Base-by-base conservation (phyloP, 1,140 invertebrate genomes). In the Papilio aristodemus region DNA sequence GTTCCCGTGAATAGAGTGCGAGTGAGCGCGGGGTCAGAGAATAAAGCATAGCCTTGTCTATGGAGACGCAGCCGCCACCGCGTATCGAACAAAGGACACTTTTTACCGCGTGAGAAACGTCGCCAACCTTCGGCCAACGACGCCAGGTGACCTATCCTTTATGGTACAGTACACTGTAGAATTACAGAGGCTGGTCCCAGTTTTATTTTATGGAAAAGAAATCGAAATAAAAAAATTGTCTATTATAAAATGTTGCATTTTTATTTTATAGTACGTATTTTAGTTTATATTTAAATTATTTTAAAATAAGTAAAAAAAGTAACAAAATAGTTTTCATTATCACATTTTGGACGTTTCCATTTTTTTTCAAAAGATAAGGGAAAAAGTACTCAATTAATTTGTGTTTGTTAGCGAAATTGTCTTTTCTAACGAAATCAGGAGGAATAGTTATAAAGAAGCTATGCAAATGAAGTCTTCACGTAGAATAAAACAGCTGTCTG, bases 101-200 rank as follows among this genome's bases (percentile, higher is more conserved):
- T 81, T 83, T 83, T 81, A 79, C 77, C 59, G 64, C 76, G 83
- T 85, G 83, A 73, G 83, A 85, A 85, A 58, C 66, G 62, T 58
- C 41, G 43, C 25, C 67, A 76, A 68, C 83, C 83, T 85, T 85
- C 83, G 75, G 70, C 76, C 75, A 77, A 54, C 69, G 57, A 36
- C 66, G 68, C 19, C 63, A 37, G 39, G 6, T 67, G 70, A 62
- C 43, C 70, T 74, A 80, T 80, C 76, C 72, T 71, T 70, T 64
- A 46, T 62, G 50, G 22, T 46, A 67, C 6, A 32, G 27, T 6
- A 32, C 27, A 32, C 27, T 3, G 27, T 32, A 32, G 27, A 71
- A 60, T 59, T 10, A 62, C 17, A 62, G 14, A 43, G 46, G 0
- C 17, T 43, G 41, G n/a, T 2, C 14, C 22, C 19, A 32, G 27